Evolutionary conservation across 2,888 invertebrate genomes (phyloP), one percentile per base, ranked within the genome.

Genomic region (Lepas anatifera): DNA sequence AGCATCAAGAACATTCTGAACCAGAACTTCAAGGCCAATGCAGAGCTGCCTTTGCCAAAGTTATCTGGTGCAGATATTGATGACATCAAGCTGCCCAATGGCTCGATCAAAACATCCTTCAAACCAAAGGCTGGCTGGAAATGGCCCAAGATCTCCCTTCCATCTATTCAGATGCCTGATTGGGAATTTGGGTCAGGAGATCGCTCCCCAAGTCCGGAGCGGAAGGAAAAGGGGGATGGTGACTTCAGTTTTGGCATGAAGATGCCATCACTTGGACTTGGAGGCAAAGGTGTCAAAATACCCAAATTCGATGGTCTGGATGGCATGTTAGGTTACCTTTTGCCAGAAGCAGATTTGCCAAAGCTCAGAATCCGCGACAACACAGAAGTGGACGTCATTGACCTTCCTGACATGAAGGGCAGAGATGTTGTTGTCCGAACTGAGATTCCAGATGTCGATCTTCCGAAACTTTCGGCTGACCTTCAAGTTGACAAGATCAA

Each of bases 261-360:
- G 37, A 64, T 64, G 64, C 64, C 64, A 11, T 37, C 63, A 8
- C 32, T 63, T 32, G 52, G 29, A 16, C 29, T 52, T 18, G 52
- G 52, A 18, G 18, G 46, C 13, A 46, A 64, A 16, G 35, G 35
- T 3, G 35, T 37, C 22, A 64, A 64, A 37, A 37, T n/a, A 2
- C 63, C 63, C 35, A 64, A 64, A n/a, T 37, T 64, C 22, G 63
- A 64, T n/a, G 63, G 63, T 37, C 11, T 64, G n/a, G 63, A 64
- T 37, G 37, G 4, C 22, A n/a, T 64, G n/a, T 25, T 64, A 11
- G 63, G n/a, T 4, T 64, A 64, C n/a, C 37, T 64, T 2, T 37
- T 64, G 22, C 37, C 63, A n/a, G 63, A 64, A 7, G n/a, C n/a
- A 18, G 63, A 64, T 3, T 37, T 64, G 2, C 37, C 63, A 1